phyloP scores from a whole-genome alignment of 2,888 invertebrate species.

The Didymodactylos carnosus region DNA sequence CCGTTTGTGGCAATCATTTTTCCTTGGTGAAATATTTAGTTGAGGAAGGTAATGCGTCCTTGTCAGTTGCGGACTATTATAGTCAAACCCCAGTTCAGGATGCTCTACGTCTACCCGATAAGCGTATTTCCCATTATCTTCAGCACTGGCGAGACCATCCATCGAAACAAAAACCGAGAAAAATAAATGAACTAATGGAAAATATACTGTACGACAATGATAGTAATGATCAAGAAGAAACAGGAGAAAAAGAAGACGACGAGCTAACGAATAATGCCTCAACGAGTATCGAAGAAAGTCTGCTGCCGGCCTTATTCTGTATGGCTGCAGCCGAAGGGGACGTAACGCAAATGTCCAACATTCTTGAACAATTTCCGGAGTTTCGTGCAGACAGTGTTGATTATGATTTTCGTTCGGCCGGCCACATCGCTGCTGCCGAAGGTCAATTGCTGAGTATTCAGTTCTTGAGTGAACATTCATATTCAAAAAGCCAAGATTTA shows the following conservation, averaged over 20 bases:
- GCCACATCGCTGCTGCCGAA: neutral
- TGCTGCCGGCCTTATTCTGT: neutral
- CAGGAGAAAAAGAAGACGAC: neutral
- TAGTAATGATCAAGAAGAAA: neutral
- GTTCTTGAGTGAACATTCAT: neutral
- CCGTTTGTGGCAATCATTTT: neutral
- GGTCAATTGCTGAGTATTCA: neutral
- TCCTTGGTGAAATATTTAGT: neutral
- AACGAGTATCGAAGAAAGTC: neutral
- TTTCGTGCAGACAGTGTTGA: neutral
- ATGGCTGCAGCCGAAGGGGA: neutral
- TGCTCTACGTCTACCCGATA: neutral
- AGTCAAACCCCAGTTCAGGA: neutral
- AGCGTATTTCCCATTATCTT: neutral
- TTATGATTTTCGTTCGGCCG: neutral
- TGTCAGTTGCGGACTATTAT: neutral
- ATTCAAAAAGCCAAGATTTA: neutral
- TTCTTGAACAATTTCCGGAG: neutral
- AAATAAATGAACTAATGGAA: neutral
- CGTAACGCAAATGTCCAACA: neutral
- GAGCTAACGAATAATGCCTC: neutral
- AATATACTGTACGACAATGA: neutral
- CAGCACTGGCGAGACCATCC: neutral
- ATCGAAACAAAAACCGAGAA: neutral
- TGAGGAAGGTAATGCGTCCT: neutral